A percentile compares a stretch with the other conserved stretches of the same genome.
Conservation (phyloP, 2,888 invertebrate genomes). For the Bhutanitis thaidina region DNA sequence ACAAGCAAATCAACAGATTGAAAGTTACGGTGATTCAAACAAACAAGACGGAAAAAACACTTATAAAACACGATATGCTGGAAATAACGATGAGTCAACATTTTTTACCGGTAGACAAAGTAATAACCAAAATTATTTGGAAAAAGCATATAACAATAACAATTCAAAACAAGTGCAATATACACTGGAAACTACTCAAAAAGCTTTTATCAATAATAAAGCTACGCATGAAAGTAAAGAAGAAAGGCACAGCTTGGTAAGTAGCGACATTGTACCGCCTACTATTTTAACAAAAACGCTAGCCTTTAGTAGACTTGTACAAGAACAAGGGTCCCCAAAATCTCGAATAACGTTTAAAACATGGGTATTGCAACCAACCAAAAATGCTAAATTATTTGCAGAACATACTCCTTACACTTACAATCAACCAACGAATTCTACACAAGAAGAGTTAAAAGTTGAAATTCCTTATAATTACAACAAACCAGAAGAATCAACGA, state of each 20-base stretch:
- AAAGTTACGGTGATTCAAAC: conserved; percentile 28
- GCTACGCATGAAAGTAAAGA: conserved; percentile 32
- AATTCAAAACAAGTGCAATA: conserved; percentile 45
- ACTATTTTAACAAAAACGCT: conserved; percentile 61
- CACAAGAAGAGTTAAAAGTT: conserved; percentile 34
- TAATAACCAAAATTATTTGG: too few species aligned
- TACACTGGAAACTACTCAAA: conserved; percentile 39
- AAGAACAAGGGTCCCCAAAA: conserved; percentile 55
- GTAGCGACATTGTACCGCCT: conserved; percentile 48
- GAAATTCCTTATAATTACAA: conserved; percentile 45
- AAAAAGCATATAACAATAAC: conserved; percentile 29
- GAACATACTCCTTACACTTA: conserved; percentile 54
- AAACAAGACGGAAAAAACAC: conserved; percentile 25
- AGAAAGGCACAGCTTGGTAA: conserved; percentile 65
- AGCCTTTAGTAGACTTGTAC: conserved; percentile 54
- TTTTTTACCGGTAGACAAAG: too few species aligned
- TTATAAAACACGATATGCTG: neutral
- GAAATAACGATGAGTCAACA: neutral
- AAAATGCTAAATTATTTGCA: conserved; percentile 45
- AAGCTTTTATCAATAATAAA: conserved; percentile 38
- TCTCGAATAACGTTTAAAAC: conserved; percentile 68
- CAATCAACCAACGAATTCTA: conserved; percentile 40
- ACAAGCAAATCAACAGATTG: conserved; percentile 34
- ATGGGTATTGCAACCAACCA: conserved; percentile 68
- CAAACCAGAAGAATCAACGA: conserved; percentile 18